Percentiles rank a stretch among this genome's conserved stretches.
Evolutionary conservation across 2,113 vertebrate genomes (phyloP).

Genomic region (Eubucco bourcierii): DNA sequence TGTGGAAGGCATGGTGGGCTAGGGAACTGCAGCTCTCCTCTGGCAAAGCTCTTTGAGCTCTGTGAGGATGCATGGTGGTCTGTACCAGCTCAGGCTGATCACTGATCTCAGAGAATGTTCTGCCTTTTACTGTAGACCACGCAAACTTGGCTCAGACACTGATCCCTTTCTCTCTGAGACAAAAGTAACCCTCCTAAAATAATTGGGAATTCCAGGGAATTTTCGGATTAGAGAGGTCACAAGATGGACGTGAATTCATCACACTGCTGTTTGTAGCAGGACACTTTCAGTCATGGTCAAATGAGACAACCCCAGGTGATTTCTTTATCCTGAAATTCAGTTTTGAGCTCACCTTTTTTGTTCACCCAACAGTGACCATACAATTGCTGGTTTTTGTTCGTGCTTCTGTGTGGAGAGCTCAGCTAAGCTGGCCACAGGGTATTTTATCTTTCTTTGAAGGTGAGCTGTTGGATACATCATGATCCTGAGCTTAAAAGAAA

Average conservation of each 20-base stretch:
- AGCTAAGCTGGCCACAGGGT: neutral
- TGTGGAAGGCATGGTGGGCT: neutral
- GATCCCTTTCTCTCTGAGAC: neutral
- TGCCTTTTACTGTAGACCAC: neutral
- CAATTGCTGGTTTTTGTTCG: neutral
- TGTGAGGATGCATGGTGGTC: neutral
- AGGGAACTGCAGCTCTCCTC: neutral
- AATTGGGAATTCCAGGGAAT: neutral
- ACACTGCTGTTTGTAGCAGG: neutral
- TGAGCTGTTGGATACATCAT: neutral
- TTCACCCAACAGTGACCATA: neutral
- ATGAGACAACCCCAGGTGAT: neutral
- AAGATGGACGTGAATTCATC: neutral
- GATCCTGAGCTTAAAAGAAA: neutral
- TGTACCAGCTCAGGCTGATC: neutral
- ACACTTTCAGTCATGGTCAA: neutral
- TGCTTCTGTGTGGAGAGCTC: neutral
- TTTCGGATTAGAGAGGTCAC: slow-evolving; percentile 5
- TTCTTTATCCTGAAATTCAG: neutral
- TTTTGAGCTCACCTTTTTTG: neutral
- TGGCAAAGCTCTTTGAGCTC: neutral
- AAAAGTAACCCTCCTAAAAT: neutral
- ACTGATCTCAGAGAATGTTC: neutral
- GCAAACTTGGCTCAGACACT: neutral
- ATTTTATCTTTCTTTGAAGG: neutral